Base-by-base conservation (phyloP, 2,797 vertebrate species). In the Myripristis jacobus region DNA sequence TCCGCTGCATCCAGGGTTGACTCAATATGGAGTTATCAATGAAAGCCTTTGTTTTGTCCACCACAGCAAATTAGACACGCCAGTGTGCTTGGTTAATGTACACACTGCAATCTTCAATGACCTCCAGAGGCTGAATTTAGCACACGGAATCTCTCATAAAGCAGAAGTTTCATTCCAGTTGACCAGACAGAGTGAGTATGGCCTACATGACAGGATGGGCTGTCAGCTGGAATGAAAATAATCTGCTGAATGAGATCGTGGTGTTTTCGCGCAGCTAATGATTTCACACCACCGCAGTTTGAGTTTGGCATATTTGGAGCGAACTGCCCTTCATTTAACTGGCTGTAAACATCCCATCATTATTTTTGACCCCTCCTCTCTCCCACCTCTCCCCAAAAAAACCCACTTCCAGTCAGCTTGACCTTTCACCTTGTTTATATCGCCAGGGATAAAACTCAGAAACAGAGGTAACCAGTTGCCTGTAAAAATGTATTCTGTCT, bases 11-110 rank as follows among this genome's bases (percentile, higher is more conserved):
- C 80, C 66, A 66, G 81, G 78, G 64, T 75, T 63, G 66, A 86
- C 89, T 92, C 77, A 54, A 92, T 91, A 92, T 83, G 82, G 84
- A 87, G 81, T 77, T 87, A 91, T 92, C 87, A 91, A 90, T 92
- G 83, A 86, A 84, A 85, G 82, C 83, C 88, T 92, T 93, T 92
- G 87, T 90, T 90, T 91, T 86, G 83, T 81, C 83, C 81, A 83
- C 79, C 66, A 50, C 88, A 85, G 88, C 85, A 91, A 90, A 91
- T 91, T 89, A 91, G 87, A 89, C 81, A 88, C 67, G 81, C 82
- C 61, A 82, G 63, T 81, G 70, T 83, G 81, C 80, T 74, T 62
- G 11, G 73, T 87, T 91, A 90, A 91, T 87, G 81, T 90, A 87
- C 77, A 86, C 83, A 82, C 77, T 61, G 79, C 79, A 79, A 81